Percentiles rank a stretch among this genome's conserved stretches.
Conservation (phyloP, 2,113 vertebrate species). For the Nicator chloris region DNA sequence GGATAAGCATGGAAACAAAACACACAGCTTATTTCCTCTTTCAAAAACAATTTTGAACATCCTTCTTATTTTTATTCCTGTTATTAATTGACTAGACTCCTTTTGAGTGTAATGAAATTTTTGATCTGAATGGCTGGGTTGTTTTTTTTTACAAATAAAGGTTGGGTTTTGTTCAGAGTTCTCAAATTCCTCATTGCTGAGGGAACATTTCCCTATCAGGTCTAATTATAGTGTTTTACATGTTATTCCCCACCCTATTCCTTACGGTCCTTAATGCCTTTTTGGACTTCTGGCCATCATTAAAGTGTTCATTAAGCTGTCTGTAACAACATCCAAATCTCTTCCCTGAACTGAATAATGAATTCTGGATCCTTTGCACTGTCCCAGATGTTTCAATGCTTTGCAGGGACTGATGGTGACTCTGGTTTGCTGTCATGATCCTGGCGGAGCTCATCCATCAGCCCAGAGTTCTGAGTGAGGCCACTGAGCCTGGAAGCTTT, state of each 20-base stretch:
- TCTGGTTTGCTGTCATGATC: not conserved
- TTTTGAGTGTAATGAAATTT: not conserved
- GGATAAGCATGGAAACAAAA: not conserved
- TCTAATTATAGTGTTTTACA: not conserved
- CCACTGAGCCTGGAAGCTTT: not conserved
- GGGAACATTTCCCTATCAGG: not conserved
- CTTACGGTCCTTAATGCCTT: not conserved
- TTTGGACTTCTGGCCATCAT: not conserved
- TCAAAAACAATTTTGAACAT: not conserved
- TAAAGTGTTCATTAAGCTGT: conserved; percentile 21
- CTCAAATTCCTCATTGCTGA: not conserved
- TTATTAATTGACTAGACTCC: not conserved
- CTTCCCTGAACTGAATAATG: conserved; percentile 29
- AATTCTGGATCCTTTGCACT: not conserved
- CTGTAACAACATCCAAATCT: not conserved
- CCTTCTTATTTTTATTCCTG: not conserved
- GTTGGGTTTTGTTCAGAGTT: not conserved
- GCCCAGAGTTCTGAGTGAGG: not conserved
- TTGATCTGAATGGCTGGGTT: not conserved
- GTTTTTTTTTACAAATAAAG: not conserved
- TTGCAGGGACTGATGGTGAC: not conserved
- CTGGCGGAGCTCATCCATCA: not conserved
- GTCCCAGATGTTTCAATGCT: not conserved
- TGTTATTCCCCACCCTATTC: not conserved
- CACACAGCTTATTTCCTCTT: not conserved